Conservation (phyloP, 2,113 vertebrate species). For the Gambusia affinis region DNA sequence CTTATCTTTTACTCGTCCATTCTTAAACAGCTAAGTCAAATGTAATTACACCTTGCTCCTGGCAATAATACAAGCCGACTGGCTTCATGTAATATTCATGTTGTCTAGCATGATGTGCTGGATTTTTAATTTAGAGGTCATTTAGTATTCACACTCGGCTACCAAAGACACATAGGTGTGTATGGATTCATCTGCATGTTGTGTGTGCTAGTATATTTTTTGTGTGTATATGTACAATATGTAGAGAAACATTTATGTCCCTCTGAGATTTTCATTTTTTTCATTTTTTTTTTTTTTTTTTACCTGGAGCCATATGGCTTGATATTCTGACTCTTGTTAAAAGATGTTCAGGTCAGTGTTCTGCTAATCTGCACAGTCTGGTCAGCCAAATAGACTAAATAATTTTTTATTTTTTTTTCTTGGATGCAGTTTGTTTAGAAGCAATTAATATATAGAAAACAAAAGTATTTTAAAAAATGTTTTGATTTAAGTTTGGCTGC, state of each 20-base stretch:
- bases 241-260: not conserved
- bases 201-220: not conserved
- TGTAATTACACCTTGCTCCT: slow-evolving; percentile 72
- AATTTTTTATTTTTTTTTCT: not conserved
- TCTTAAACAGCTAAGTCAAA: slow-evolving; percentile 60
- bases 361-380: slow-evolving; percentile 40
- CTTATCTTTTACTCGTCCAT: slow-evolving; percentile 20
- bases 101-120: slow-evolving; percentile 46
- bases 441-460: not conserved
- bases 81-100: slow-evolving; percentile 75
- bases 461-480: not conserved
- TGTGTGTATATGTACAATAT: not conserved
- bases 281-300: slow-evolving; percentile 12
- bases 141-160: slow-evolving; percentile 48
- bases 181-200: not conserved
- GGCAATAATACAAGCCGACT: slow-evolving; percentile 65
- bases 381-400: not conserved
- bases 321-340: slow-evolving; percentile 27
- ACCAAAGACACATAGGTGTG: not conserved
- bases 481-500: not conserved
- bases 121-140: slow-evolving; percentile 78
- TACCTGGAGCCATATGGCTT: slow-evolving; percentile 37
- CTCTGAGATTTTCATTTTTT: not conserved
- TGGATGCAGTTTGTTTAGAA: not conserved
- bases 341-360: slow-evolving; percentile 1